These are phyloP conservation scores for Mastomys coucha DNA, from an alignment of 2,113 vertebrate species.

Conservation along the genomic window DNA sequence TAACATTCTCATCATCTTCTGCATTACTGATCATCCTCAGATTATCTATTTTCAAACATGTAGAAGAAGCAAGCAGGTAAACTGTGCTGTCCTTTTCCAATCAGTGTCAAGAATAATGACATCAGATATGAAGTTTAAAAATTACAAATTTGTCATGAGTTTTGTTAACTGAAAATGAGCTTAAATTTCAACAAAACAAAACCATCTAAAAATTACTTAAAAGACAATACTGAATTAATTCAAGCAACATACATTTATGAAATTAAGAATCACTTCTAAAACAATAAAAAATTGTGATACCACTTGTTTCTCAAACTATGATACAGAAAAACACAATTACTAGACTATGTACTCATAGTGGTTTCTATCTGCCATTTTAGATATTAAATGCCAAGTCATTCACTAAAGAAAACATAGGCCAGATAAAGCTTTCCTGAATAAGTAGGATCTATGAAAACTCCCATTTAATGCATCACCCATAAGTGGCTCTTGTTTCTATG, in stretches of 20 bases:
- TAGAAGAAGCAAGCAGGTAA: neutral
- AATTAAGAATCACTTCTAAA: conserved; percentile 66
- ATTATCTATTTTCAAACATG: neutral
- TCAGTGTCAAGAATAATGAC: neutral
- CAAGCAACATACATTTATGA: conserved; percentile 79
- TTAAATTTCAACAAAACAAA: conserved; percentile 74
- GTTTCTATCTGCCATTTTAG: neutral
- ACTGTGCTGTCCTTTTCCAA: neutral
- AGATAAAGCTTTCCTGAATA: neutral
- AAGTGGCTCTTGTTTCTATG: neutral
- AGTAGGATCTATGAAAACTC: neutral
- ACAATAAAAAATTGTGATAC: neutral
- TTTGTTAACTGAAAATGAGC: conserved; percentile 66
- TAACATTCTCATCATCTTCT: neutral
- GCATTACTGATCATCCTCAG: neutral
- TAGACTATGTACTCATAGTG: conserved; percentile 46
- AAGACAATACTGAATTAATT: conserved; percentile 71
- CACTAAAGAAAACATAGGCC: neutral
- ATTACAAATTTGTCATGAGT: conserved; percentile 28
- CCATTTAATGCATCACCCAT: neutral
- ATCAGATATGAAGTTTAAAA: conserved; percentile 65
- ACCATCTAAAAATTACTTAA: conserved; percentile 71
- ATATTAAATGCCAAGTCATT: conserved; percentile 2
- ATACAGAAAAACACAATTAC: conserved; percentile 75
- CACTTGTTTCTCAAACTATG: conserved; percentile 53